Conservation (phyloP, 1,140 invertebrate species). For the Chlorops oryzae region DNA sequence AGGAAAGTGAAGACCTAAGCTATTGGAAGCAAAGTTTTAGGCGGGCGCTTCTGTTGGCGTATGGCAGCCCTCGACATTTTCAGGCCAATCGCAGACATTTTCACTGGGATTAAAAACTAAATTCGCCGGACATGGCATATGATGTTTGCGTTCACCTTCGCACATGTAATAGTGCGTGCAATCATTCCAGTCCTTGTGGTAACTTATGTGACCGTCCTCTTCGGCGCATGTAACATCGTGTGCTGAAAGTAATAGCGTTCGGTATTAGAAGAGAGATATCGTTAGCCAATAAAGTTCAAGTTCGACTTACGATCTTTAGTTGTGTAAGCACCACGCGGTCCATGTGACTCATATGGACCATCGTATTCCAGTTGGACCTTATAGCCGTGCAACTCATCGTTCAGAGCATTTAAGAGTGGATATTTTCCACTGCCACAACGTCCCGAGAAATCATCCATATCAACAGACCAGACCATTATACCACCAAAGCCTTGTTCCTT, state of each 20-base stretch:
- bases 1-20: neutral
- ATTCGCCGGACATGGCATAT: conserved; percentile 94
- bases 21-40: conserved; percentile 15
- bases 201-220: conserved; percentile 89
- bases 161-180: conserved; percentile 95
- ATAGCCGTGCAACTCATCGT: conserved; percentile 76
- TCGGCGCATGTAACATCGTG: conserved; percentile 85
- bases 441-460: conserved; percentile 92
- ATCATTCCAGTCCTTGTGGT: conserved; percentile 83
- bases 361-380: conserved; percentile 79
- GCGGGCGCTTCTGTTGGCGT: conserved; percentile 71
- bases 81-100: conserved; percentile 94
- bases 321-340: conserved; percentile 67
- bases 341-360: conserved; percentile 73
- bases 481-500: conserved; percentile 91
- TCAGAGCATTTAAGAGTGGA: conserved; percentile 82
- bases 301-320: conserved; percentile 77
- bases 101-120: conserved; percentile 89
- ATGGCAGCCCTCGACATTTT: conserved; percentile 84
- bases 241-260: conserved; percentile 55
- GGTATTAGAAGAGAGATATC: conserved; percentile 7
- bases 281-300: too few relatives aligned
- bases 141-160: conserved; percentile 89
- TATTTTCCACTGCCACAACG: conserved; percentile 85
- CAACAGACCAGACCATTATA: conserved; percentile 95